A percentile compares a stretch with the other conserved stretches of the same genome.
Evolutionary conservation across 1,140 invertebrate species (phyloP).

Genomic region (Papilio helenus): DNA sequence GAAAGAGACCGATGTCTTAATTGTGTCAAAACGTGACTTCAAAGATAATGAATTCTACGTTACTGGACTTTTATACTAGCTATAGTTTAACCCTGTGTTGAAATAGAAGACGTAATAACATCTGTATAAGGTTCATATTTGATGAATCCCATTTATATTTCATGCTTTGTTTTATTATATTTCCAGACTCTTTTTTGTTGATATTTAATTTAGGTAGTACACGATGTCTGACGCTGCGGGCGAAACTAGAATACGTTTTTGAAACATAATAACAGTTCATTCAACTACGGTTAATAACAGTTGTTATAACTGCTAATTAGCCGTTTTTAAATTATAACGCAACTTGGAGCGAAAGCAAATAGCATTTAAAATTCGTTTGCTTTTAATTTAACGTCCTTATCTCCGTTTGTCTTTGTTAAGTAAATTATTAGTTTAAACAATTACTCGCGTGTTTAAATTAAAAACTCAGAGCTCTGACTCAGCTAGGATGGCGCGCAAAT

Average conservation of each 20-base stretch:
- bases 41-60: too few relatives aligned
- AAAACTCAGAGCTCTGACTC: too few relatives aligned
- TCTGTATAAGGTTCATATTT: background rate
- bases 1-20: too few relatives aligned
- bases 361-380: background rate
- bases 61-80: too few relatives aligned
- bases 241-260: too few relatives aligned
- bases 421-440: too few relatives aligned
- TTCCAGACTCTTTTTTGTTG: slow-evolving; percentile 1
- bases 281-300: background rate
- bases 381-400: background rate
- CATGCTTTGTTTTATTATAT: background rate
- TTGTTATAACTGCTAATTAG: background rate
- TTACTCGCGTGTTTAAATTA: too few relatives aligned
- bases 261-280: background rate
- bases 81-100: too few relatives aligned
- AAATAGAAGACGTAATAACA: background rate
- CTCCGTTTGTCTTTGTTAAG: too few relatives aligned
- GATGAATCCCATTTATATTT: background rate
- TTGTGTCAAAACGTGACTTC: too few relatives aligned
- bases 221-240: background rate
- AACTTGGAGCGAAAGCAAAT: background rate
- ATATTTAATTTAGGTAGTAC: slow-evolving; percentile 8
- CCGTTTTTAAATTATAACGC: background rate
- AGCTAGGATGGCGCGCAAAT: too few relatives aligned